Evolutionary conservation across 2,888 invertebrate species (phyloP).

Genomic region (Petrolisthes cinctipes): DNA sequence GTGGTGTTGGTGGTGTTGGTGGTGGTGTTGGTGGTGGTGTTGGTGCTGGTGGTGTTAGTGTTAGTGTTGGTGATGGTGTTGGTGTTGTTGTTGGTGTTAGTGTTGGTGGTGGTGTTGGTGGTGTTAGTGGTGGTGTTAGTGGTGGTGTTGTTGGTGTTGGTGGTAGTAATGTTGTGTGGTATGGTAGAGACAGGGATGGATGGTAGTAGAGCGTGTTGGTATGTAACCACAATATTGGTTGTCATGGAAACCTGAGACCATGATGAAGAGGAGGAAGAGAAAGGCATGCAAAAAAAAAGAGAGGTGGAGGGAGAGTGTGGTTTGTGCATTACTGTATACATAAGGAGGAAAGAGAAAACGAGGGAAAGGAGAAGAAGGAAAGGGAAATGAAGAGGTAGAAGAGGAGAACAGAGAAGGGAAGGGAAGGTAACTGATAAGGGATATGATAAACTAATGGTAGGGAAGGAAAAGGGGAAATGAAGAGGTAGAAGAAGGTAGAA

Average conservation of each 20-base stretch:
- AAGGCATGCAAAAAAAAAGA: neutral
- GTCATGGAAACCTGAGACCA: too few relatives aligned
- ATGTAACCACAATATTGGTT: too few relatives aligned
- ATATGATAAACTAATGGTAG: too few relatives aligned
- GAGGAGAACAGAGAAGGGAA: too few relatives aligned
- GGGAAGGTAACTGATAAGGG: too few relatives aligned
- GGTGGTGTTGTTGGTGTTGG: neutral
- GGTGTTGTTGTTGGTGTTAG: too few relatives aligned
- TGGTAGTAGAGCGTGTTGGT: neutral
- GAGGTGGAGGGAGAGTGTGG: neutral
- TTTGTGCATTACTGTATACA: too few relatives aligned
- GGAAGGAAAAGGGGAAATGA: neutral
- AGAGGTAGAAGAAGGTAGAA: too few relatives aligned
- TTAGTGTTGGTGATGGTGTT: neutral
- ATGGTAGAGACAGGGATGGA: neutral
- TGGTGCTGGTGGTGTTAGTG: slow-evolving; percentile 11
- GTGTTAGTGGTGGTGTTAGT: neutral
- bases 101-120: neutral
- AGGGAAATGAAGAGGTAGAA: too few relatives aligned
- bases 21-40: neutral
- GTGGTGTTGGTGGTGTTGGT: neutral
- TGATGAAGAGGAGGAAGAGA: neutral
- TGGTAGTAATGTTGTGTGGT: slow-evolving; percentile 5
- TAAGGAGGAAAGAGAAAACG: too few relatives aligned
- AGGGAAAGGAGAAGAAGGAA: too few relatives aligned